Evolutionary conservation across 2,888 invertebrate species (phyloP), one percentile per base, ranked within the genome.

Genomic region (Desoria tigrina): DNA sequence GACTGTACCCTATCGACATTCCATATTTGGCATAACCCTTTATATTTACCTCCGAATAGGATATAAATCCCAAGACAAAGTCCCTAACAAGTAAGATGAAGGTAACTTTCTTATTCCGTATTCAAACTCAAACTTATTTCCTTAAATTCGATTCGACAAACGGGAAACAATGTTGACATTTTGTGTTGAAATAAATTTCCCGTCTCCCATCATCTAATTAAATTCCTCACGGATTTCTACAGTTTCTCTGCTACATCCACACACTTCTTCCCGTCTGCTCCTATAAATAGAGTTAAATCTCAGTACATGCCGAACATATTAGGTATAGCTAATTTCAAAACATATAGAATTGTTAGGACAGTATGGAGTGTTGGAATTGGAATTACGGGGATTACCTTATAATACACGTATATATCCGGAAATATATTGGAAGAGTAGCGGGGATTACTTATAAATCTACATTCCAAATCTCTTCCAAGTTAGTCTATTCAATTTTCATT

Each of bases 81-180:
- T 32, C 11, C n/a, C n/a, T n/a, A n/a, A n/a, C n/a, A n/a, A 32
- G 32, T 32, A 11, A 32, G 32, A 11, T 7, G 11, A 32, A 32
- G 32, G 32, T 32, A 32, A 32, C 32, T 32, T 32, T 32, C 32
- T 32, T 32, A 32, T 32, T 11, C 32, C 9, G 45, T 21, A 58
- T 42, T 49, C 58, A 45, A 58, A 58, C 39, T 58, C 24, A 58
- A 58, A 58, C 58, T 58, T 58, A 58, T 58, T 58, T 49, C 45
- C 45, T 26, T 27, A 58, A 58, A 58, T 58, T 58, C 42, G 42
- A 58, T 58, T 58, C 18, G 49, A 58, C 45, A 58, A 45, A 58
- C 58, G 58, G 45, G 58, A 45, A 58, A 58, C 58, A 58, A 58
- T 58, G 58, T 58, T 58, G 58, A 58, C 58, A 58, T 58, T 58